Evolutionary conservation across 1,140 invertebrate species (phyloP).

Genomic region (Sogatella furcifera): DNA sequence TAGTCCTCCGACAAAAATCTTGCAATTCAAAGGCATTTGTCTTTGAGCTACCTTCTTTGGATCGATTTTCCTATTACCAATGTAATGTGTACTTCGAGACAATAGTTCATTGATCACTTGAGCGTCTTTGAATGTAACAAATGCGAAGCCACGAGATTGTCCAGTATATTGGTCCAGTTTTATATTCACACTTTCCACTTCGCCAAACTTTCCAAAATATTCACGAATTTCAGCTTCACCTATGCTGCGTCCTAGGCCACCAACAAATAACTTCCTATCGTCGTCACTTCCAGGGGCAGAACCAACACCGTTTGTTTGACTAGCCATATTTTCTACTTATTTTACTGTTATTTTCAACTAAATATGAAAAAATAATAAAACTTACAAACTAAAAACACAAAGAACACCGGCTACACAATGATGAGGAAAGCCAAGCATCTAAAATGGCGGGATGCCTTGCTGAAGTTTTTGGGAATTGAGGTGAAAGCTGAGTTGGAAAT

Average conservation of each 20-base stretch:
- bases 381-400: no score
- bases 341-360: no score
- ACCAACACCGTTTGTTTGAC: constrained; percentile 8
- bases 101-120: constrained; percentile 42
- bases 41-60: constrained; percentile 50
- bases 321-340: not conserved
- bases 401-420: no score
- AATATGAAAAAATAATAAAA: no score
- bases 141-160: constrained; percentile 54
- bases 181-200: constrained; percentile 49
- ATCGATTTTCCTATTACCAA: constrained; percentile 54
- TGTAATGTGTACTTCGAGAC: constrained; percentile 30
- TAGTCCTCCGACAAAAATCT: constrained; percentile 57
- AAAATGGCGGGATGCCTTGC: no score
- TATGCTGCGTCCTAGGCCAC: constrained; percentile 37
- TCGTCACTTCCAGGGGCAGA: constrained; percentile 36
- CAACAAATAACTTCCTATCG: constrained; percentile 40
- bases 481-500: no score
- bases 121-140: constrained; percentile 51
- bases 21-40: constrained; percentile 40
- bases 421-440: no score
- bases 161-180: constrained; percentile 53
- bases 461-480: no score
- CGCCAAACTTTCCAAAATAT: constrained; percentile 50
- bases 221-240: constrained; percentile 44